phyloP scores from a whole-genome alignment of 2,797 vertebrate genomes.

The Gallinago stenura region DNA sequence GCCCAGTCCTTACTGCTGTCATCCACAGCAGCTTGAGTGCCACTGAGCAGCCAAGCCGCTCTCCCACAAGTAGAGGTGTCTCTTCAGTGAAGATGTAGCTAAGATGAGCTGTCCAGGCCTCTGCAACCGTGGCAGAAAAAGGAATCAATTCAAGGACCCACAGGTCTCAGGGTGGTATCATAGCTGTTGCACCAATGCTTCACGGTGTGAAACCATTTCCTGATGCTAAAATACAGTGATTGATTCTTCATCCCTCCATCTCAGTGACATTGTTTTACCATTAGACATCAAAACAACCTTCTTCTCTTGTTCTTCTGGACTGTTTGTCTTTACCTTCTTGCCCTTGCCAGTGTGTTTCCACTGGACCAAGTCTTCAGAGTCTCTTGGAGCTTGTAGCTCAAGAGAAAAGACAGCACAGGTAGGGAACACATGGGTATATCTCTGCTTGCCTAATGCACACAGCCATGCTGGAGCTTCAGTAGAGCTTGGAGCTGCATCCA shows the following conservation, averaged over 20 bases:
- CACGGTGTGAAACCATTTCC: neutral
- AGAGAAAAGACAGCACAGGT: neutral
- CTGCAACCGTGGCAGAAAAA: neutral
- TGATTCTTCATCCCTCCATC: neutral
- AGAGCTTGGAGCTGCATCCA: fast-evolving
- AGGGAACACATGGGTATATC: fast-evolving
- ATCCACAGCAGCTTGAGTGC: neutral
- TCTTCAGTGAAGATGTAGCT: neutral
- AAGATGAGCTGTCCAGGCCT: neutral
- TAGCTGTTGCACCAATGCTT: neutral
- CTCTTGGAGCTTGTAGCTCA: neutral
- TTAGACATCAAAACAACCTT: neutral
- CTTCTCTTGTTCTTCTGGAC: neutral
- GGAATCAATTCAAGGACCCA: neutral
- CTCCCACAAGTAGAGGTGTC: fast-evolving
- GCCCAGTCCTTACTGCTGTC: neutral
- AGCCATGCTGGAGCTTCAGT: fast-evolving
- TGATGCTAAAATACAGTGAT: neutral
- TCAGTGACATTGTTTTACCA: neutral
- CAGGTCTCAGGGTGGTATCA: neutral
- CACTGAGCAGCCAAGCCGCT: neutral
- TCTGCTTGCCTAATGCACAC: fast-evolving
- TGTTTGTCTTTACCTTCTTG: neutral
- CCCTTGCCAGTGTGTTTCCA: neutral
- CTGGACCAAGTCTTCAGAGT: neutral